A percentile compares a stretch with the other conserved stretches of the same genome.
These are phyloP conservation scores for Tichodroma muraria DNA, from an alignment of 2,113 vertebrate genomes.

Conservation along the genomic window DNA sequence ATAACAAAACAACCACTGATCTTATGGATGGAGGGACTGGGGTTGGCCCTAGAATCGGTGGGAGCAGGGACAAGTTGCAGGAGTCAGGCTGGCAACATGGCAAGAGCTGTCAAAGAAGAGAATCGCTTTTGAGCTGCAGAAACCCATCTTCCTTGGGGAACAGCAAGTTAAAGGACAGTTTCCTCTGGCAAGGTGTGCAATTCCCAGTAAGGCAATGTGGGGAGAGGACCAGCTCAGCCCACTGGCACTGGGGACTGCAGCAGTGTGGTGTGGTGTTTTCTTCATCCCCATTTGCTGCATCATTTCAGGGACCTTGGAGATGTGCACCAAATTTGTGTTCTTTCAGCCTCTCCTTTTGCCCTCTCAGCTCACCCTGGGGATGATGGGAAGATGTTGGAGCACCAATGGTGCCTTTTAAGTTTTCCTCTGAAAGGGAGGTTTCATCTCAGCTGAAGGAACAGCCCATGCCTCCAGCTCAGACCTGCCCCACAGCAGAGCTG, in stretches of 20 bases:
- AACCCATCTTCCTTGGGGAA: not conserved
- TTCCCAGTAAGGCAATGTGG: not conserved
- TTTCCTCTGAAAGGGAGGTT: not conserved
- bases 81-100: not conserved
- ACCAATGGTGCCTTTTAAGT: not conserved
- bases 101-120: not conserved
- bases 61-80: rapidly evolving
- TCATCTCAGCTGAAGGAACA: not conserved
- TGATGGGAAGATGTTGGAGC: not conserved
- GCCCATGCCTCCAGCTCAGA: not conserved
- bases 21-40: not conserved
- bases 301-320: not conserved
- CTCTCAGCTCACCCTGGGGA: not conserved
- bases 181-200: not conserved
- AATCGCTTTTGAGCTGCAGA: not conserved
- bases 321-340: not conserved
- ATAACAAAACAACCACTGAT: not conserved
- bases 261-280: not conserved
- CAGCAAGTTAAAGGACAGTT: not conserved
- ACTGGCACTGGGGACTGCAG: not conserved
- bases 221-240: not conserved
- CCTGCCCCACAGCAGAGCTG: not conserved
- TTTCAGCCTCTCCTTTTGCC: not conserved
- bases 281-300: not conserved
- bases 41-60: not conserved